A percentile compares a stretch with the other conserved stretches of the same genome.
Evolutionary conservation across 2,888 invertebrate species (phyloP).

Genomic region (Cheilosia vulpina): DNA sequence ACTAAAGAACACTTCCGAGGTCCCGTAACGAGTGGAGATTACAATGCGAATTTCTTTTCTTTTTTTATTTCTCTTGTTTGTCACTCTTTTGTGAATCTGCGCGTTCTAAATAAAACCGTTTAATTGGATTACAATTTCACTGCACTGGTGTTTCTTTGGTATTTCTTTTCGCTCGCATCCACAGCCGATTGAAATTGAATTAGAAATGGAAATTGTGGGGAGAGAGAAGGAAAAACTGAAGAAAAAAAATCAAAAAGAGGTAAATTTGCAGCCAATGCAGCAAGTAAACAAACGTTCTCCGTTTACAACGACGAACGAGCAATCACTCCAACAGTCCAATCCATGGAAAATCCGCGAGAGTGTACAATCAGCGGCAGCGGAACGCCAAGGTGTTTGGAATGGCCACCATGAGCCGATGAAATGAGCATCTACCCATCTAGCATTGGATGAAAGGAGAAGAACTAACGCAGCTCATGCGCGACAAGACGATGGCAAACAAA

Average conservation of each 20-base stretch:
- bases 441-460: conserved; percentile 5
- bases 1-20: conserved; percentile 11
- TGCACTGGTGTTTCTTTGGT: conserved; percentile 61
- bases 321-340: conserved; percentile 55
- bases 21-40: conserved; percentile 9
- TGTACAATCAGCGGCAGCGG: conserved; percentile 52
- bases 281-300: conserved; percentile 65
- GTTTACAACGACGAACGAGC: conserved; percentile 56
- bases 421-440: background rate
- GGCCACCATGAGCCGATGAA: conserved; percentile 14
- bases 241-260: conserved; percentile 31
- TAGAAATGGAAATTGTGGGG: conserved; percentile 9
- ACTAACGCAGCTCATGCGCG: conserved; percentile 30
- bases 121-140: conserved; percentile 69
- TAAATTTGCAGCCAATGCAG: conserved; percentile 40
- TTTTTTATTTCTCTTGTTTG: background rate
- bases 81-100: conserved; percentile 1
- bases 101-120: conserved; percentile 45
- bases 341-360: conserved; percentile 39
- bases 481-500: background rate
- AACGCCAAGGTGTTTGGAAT: conserved; percentile 38
- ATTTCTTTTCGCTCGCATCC: conserved; percentile 16
- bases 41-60: conserved; percentile 53
- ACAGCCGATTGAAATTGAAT: conserved; percentile 25
- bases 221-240: conserved; percentile 8